Percentiles rank a stretch among this genome's conserved stretches.
Conservation (phyloP, 2,888 invertebrate species). For the Zhengitettix transpicula region DNA sequence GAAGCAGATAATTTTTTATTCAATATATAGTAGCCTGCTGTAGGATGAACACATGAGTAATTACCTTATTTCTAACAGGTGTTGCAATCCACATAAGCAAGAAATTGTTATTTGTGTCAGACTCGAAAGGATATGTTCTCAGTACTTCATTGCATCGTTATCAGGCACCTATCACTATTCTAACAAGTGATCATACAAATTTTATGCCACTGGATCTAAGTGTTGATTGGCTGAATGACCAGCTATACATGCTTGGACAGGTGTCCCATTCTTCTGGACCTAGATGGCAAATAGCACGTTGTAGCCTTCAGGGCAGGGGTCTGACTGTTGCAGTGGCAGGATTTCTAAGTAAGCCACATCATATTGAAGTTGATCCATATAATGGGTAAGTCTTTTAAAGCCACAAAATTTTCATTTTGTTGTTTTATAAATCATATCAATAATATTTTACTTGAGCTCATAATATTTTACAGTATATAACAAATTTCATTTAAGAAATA, state of each 20-base stretch:
- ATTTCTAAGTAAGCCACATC: constrained; percentile 50
- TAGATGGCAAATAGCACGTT: constrained; percentile 39
- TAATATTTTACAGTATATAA: neutral
- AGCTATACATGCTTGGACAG: constrained; percentile 67
- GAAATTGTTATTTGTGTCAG: constrained; percentile 59
- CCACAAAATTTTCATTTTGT: neutral
- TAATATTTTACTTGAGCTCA: neutral
- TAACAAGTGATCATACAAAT: constrained; percentile 37
- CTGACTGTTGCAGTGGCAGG: constrained; percentile 53
- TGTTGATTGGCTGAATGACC: constrained; percentile 78
- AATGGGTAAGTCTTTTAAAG: constrained; percentile 48
- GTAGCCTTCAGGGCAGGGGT: constrained; percentile 54
- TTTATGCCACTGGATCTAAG: constrained; percentile 55
- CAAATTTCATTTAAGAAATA: neutral
- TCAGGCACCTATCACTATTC: constrained; percentile 25
- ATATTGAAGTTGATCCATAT: constrained; percentile 80
- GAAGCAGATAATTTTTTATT: too few relatives aligned
- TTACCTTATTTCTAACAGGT: constrained; percentile 31
- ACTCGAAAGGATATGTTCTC: constrained; percentile 48
- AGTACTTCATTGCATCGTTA: constrained; percentile 25
- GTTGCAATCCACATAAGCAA: constrained; percentile 55
- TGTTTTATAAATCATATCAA: neutral
- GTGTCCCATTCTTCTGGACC: constrained; percentile 32
- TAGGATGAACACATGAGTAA: too few relatives aligned
- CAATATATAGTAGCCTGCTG: too few relatives aligned